These are phyloP conservation scores for Ips nitidus DNA, from an alignment of 1,140 invertebrate genomes.

Conservation along the genomic window DNA sequence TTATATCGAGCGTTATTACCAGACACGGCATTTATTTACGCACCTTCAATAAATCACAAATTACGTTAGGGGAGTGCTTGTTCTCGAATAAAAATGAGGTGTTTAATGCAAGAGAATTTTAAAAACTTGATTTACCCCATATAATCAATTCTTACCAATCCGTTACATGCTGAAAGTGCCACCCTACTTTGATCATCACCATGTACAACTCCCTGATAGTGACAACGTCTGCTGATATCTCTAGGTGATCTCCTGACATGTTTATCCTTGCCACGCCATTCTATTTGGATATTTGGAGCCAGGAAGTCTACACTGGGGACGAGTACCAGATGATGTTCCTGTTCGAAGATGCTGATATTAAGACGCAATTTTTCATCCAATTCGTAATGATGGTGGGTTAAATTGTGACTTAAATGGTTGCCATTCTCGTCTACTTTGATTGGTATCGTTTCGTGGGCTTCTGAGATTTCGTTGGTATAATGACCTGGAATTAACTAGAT, in stretches of 20 bases:
- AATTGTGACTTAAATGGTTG: conserved; percentile 58
- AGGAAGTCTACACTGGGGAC: conserved; percentile 68
- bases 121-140: background rate
- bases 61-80: conserved; percentile 4
- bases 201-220: conserved; percentile 73
- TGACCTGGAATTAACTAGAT: conserved; percentile 36
- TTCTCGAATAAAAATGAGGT: no score
- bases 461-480: conserved; percentile 35
- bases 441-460: conserved; percentile 59
- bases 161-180: conserved; percentile 77
- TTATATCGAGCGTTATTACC: conserved; percentile 32
- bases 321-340: conserved; percentile 57
- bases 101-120: no score
- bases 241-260: conserved; percentile 57
- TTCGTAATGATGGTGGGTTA: conserved; percentile 53
- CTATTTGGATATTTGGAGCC: conserved; percentile 68
- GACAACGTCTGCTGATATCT: conserved; percentile 62
- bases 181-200: conserved; percentile 67
- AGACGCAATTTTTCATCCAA: conserved; percentile 55
- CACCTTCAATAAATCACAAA: conserved; percentile 34
- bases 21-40: conserved; percentile 27
- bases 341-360: conserved; percentile 57
- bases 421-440: conserved; percentile 59
- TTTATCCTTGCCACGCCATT: conserved; percentile 62
- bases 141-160: conserved; percentile 69